Conservation (phyloP, 1,140 invertebrate species). For the Aradophagus sp. region DNA sequence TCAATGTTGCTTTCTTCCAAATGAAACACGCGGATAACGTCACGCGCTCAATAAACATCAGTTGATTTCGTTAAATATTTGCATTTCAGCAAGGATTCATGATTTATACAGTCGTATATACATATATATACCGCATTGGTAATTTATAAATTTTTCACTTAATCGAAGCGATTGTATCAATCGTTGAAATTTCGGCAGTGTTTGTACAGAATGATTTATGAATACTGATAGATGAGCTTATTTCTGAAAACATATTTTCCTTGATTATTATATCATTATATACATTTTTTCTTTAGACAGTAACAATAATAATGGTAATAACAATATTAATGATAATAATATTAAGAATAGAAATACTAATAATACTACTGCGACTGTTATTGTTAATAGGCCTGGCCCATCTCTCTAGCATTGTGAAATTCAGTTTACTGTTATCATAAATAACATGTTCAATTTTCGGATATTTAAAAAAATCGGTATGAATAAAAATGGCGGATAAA, state of each 20-base stretch:
- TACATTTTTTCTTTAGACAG: background rate
- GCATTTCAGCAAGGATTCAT: constrained; percentile 46
- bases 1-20: constrained; percentile 28
- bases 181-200: constrained; percentile 50
- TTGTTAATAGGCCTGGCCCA: too few relatives aligned
- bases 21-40: constrained; percentile 7
- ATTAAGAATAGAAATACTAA: too few relatives aligned
- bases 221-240: constrained; percentile 23
- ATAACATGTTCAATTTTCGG: too few relatives aligned
- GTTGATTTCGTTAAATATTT: constrained; percentile 33
- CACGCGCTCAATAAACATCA: constrained; percentile 19
- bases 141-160: constrained; percentile 53
- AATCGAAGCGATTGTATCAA: constrained; percentile 58
- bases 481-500: too few relatives aligned
- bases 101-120: constrained; percentile 37
- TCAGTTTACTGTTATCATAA: too few relatives aligned
- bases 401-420: too few relatives aligned
- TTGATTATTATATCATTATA: too few relatives aligned
- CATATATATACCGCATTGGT: constrained; percentile 37
- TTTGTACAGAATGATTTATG: constrained; percentile 53
- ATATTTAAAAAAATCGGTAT: too few relatives aligned
- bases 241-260: too few relatives aligned
- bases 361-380: too few relatives aligned
- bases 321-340: too few relatives aligned
- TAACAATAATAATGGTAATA: too few relatives aligned